phyloP scores from a whole-genome alignment of 2,797 vertebrate species.

The Enteromius treurensis region DNA sequence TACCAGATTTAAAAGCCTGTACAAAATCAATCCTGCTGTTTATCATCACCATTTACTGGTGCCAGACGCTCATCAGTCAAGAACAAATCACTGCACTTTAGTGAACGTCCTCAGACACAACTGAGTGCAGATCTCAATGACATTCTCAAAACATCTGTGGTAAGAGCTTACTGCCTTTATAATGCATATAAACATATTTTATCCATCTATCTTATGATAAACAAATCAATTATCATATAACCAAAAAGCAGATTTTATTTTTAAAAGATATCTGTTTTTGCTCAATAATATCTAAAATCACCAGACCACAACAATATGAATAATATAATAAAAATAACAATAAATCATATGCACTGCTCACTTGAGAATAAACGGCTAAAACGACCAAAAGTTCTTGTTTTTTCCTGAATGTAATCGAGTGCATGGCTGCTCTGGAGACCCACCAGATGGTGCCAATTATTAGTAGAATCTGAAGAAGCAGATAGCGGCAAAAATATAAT shows the following conservation, averaged over 20 bases:
- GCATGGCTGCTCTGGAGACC: neutral
- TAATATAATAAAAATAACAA: neutral
- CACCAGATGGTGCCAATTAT: neutral
- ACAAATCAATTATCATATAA: neutral
- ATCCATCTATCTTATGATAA: neutral
- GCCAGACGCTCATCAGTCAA: neutral
- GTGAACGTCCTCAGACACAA: neutral
- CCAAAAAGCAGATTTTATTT: neutral
- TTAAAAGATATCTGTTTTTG: neutral
- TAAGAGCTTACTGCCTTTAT: neutral
- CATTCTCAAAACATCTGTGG: neutral
- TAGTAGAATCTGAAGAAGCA: neutral
- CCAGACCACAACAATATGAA: neutral
- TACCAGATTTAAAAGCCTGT: neutral
- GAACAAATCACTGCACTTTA: slow-evolving; percentile 12
- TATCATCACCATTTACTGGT: neutral
- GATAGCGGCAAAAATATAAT: neutral
- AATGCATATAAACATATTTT: neutral
- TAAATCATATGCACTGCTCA: neutral
- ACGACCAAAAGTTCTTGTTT: neutral
- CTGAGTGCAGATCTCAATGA: neutral
- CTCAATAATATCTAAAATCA: neutral
- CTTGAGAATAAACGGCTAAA: neutral
- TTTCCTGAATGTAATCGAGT: neutral
- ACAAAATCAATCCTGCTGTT: neutral